Base-by-base conservation (phyloP, 2,113 vertebrate species). In the Heterocephalus glaber region DNA sequence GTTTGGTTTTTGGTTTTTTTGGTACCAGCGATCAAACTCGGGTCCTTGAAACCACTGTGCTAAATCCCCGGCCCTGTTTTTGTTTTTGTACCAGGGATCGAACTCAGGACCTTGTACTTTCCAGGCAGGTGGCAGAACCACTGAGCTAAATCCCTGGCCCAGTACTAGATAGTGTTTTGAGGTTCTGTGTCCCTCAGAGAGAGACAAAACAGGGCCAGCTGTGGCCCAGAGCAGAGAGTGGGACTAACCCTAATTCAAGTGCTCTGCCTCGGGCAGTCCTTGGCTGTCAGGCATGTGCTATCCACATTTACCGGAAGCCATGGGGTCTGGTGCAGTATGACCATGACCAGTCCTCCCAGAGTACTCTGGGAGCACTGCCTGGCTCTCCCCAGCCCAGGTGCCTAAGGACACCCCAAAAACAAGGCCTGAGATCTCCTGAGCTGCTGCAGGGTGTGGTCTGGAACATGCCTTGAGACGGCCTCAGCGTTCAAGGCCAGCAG, bases 261-360 rank as follows among this genome's bases (percentile, higher is more conserved):
- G 89, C 79, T 90, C 88, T 47, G 93, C 52, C 68, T 86, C 91
- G 80, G 95, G 68, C 95, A 0, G 74, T 94, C 61, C 84, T 95
- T 47, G 91, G 95, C 95, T 9, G 19, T 17, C 63, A 7, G 44
- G 44, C 19, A 24, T 26, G 87, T 60, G 84, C 91, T 87, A 44
- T 93, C 96, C 95, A 93, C 89, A 2, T 4, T 56, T 92, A 83
- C 93, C 84, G 0, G 19, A 89, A 86, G 63, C 91, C 88, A n/a
- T 0, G 0, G 85, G 93, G 60, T 6, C 63, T 92, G 85, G 63
- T 7, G 0, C 66, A 41, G 86, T 66, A 87, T 79, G 9, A 5
- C 68, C 86, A 38, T 1, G 30, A 30, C 86, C 81, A 0, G n/a
- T 19, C 28, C 35, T 52, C 41, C 56, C 44, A 17, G 72, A 52